Percentiles rank a stretch among this genome's conserved stretches.
These are phyloP conservation scores for Merops nubicus DNA, from an alignment of 2,113 vertebrate genomes.

Conservation along the genomic window DNA sequence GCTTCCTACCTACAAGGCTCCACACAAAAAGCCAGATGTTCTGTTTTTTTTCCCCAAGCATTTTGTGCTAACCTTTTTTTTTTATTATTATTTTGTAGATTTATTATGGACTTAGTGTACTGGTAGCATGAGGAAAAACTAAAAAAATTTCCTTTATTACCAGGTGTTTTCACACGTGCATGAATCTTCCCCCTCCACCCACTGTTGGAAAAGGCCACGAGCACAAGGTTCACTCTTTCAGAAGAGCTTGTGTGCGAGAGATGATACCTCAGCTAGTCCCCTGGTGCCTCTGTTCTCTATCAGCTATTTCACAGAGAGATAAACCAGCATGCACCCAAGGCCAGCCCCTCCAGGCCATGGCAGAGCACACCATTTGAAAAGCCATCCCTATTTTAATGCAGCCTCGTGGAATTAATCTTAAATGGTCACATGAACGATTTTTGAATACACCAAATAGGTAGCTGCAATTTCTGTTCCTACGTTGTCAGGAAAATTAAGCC, in stretches of 20 bases:
- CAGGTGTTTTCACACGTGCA: background rate
- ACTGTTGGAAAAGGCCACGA: background rate
- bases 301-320: background rate
- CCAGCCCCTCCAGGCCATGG: background rate
- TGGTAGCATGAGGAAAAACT: background rate
- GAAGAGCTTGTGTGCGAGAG: background rate
- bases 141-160: background rate
- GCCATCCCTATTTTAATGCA: background rate
- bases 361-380: background rate
- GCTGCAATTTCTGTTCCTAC: background rate
- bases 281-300: background rate
- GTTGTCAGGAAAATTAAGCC: background rate
- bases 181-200: background rate
- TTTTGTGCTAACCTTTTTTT: background rate
- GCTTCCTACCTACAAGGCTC: background rate
- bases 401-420: background rate
- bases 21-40: background rate
- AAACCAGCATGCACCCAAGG: fast-evolving
- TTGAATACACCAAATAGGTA: background rate
- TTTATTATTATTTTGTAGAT: too few relatives aligned
- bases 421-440: background rate
- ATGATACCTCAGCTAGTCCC: too few relatives aligned
- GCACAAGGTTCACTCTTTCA: background rate
- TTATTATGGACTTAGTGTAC: background rate
- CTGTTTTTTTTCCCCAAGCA: background rate